phyloP scores from a whole-genome alignment of 2,797 vertebrate species.

The Distichodus sexfasciatus region DNA sequence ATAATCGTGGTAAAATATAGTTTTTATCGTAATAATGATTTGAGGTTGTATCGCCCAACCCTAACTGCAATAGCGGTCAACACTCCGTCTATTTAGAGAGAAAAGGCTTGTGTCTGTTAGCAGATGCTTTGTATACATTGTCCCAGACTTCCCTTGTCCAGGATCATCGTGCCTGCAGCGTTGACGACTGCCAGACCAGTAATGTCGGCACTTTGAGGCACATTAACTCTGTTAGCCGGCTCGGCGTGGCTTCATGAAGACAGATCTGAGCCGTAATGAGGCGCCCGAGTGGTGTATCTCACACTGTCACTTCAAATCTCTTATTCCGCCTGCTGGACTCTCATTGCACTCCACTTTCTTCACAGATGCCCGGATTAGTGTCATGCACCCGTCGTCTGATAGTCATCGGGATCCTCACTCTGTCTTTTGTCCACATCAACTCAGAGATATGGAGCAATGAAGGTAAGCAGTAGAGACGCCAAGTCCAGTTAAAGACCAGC shows the following conservation, averaged over 20 bases:
- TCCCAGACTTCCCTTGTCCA: constrained; percentile 23
- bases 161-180: constrained; percentile 24
- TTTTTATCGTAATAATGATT: too few species aligned
- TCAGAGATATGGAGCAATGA: constrained; percentile 73
- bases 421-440: constrained; percentile 56
- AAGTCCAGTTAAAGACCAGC: constrained; percentile 50
- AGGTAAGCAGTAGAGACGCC: constrained; percentile 77
- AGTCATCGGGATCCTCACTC: constrained; percentile 73
- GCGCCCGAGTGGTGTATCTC: not conserved
- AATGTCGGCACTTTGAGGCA: constrained; percentile 9
- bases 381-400: constrained; percentile 73
- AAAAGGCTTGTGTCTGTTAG: constrained; percentile 28
- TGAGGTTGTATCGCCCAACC: too few species aligned
- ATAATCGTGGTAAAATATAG: too few species aligned
- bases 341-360: constrained; percentile 13
- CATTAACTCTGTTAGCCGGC: not conserved
- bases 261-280: not conserved
- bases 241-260: not conserved
- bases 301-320: not conserved
- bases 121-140: constrained; percentile 38
- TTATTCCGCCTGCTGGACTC: not conserved
- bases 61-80: constrained; percentile 12
- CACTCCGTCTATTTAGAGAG: constrained; percentile 28
- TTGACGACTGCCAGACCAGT: constrained; percentile 42
- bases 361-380: constrained; percentile 74